These are phyloP conservation scores for Ictalurus furcatus DNA, from an alignment of 2,113 vertebrate species.

Conservation along the genomic window DNA sequence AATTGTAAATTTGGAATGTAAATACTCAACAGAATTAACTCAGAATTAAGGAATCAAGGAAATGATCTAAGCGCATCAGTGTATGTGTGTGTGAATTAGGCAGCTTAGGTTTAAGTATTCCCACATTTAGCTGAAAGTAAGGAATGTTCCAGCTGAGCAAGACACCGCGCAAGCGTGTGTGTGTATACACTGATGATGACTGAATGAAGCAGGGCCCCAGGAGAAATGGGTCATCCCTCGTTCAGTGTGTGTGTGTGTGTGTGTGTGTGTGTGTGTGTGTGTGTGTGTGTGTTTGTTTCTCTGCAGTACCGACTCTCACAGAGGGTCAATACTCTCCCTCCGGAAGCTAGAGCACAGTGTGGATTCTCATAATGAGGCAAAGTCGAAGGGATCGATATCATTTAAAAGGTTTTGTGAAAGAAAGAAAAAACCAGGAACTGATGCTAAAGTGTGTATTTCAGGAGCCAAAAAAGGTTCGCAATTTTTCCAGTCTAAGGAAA, in stretches of 20 bases:
- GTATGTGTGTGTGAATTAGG: not conserved
- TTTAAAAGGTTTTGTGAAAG: conserved; percentile 14
- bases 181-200: conserved; percentile 52
- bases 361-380: conserved; percentile 20
- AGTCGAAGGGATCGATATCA: conserved; percentile 31
- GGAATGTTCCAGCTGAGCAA: conserved; percentile 48
- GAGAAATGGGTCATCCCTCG: conserved; percentile 54
- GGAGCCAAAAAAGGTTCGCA: not conserved
- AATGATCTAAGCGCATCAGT: not conserved
- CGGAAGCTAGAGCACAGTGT: conserved; percentile 28
- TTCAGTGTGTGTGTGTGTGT: conserved; percentile 26
- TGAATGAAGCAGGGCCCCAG: conserved; percentile 51
- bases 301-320: conserved; percentile 32
- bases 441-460: not conserved
- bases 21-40: not conserved
- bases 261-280: conserved; percentile 1
- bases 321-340: conserved; percentile 47
- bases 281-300: conserved; percentile 8
- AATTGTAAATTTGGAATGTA: not conserved
- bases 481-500: not conserved
- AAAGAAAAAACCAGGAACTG: not conserved
- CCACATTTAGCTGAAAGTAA: conserved; percentile 43
- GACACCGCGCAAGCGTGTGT: conserved; percentile 22
- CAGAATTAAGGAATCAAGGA: not conserved
- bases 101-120: conserved; percentile 43